Percentiles rank a stretch among this genome's conserved stretches.
Evolutionary conservation across 1,140 invertebrate species (phyloP).

Genomic region (Drosophila setifemur): DNA sequence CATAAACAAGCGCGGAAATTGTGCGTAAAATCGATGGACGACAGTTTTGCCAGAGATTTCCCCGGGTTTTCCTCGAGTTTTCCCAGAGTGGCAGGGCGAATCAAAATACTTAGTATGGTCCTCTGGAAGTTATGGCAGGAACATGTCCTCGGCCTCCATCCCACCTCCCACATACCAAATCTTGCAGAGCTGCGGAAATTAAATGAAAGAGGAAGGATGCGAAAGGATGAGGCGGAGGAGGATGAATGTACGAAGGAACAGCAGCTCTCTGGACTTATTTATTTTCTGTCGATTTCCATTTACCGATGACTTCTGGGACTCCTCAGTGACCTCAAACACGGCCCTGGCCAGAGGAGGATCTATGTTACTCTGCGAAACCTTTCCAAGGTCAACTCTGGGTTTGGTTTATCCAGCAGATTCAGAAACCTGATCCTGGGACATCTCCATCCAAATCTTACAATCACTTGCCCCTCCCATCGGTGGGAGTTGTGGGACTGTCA

Average conservation of each 20-base stretch:
- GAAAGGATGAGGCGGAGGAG: too few relatives aligned
- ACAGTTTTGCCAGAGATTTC: too few relatives aligned
- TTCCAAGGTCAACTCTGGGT: too few relatives aligned
- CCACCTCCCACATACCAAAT: not conserved
- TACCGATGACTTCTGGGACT: not conserved
- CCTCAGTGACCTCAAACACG: not conserved
- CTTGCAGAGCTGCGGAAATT: not conserved
- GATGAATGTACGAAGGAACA: too few relatives aligned
- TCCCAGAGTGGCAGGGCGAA: slow-evolving; percentile 14
- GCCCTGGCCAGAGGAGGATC: too few relatives aligned
- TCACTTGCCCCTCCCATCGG: not conserved
- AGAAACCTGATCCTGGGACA: too few relatives aligned
- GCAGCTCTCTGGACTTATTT: not conserved
- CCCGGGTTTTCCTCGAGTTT: too few relatives aligned
- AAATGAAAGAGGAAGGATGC: not conserved
- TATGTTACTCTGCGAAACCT: too few relatives aligned
- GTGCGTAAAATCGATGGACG: slow-evolving; percentile 33
- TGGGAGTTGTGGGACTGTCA: too few relatives aligned
- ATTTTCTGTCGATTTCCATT: not conserved
- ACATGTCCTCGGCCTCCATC: not conserved
- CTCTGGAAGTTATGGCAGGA: not conserved
- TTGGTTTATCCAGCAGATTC: too few relatives aligned
- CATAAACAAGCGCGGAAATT: slow-evolving; percentile 51
- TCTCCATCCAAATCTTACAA: too few relatives aligned
- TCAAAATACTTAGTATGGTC: slow-evolving; percentile 24